Evolutionary conservation across 2,888 invertebrate species (phyloP).

Genomic region (Agonopterix alstromeriana): DNA sequence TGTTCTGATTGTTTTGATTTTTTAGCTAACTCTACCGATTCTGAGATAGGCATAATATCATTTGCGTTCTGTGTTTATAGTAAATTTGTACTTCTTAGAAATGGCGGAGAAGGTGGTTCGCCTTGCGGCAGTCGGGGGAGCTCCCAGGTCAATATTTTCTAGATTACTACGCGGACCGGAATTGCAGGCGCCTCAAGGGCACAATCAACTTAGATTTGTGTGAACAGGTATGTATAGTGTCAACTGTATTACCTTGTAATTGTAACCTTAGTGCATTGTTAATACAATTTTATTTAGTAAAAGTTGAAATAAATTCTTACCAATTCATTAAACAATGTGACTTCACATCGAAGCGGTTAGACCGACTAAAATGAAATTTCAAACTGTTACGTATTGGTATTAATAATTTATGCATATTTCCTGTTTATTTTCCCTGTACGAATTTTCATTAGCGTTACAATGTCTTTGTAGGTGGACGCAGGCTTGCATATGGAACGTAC

Average conservation of each 20-base stretch:
- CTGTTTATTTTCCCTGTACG: conserved; percentile 1
- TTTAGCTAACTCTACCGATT: neutral
- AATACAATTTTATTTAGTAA: too few relatives aligned
- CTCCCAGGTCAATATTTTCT: conserved; percentile 95
- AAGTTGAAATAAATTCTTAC: too few relatives aligned
- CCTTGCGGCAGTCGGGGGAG: conserved; percentile 92
- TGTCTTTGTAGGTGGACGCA: conserved; percentile 82
- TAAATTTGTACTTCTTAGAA: conserved; percentile 76
- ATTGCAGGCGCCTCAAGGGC: conserved; percentile 90
- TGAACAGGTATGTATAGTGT: conserved; percentile 83
- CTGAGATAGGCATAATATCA: too few relatives aligned
- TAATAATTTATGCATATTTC: neutral
- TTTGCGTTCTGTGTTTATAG: neutral
- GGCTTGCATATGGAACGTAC: conserved; percentile 89
- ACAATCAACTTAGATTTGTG: conserved; percentile 96
- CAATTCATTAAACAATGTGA: too few relatives aligned
- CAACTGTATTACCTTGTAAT: neutral
- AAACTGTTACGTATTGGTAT: neutral
- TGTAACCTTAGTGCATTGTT: too few relatives aligned
- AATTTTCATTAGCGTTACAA: neutral
- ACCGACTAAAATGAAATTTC: too few relatives aligned
- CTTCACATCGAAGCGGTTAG: too few relatives aligned
- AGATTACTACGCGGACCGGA: conserved; percentile 94
- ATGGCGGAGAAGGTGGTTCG: conserved; percentile 97
- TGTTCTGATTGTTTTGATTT: neutral